Conservation (phyloP, 2,888 invertebrate genomes). For the Epinotia demarniana region DNA sequence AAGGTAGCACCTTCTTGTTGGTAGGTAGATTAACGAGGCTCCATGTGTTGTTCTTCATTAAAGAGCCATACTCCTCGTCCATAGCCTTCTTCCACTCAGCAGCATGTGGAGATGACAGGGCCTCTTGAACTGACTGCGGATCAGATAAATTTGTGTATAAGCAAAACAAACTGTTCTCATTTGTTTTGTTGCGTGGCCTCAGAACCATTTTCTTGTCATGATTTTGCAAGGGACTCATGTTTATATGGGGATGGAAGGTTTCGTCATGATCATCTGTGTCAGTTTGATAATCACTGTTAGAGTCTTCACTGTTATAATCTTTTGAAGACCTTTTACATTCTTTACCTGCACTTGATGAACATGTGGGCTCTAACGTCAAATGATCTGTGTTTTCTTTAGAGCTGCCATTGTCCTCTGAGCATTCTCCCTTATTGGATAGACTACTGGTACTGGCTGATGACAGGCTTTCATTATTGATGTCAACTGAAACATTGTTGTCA, state of each 20-base stretch:
- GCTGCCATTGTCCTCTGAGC: neutral
- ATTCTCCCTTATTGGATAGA: neutral
- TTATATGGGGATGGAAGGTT: conserved; percentile 3
- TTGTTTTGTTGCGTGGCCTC: neutral
- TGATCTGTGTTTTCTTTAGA: neutral
- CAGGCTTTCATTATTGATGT: neutral
- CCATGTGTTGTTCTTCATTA: conserved; percentile 46
- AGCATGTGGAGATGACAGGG: conserved; percentile 1
- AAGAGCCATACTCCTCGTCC: conserved; percentile 50
- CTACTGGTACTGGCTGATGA: neutral
- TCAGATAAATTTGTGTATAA: conserved; percentile 12
- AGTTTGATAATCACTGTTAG: conserved; percentile 7
- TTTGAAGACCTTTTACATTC: neutral
- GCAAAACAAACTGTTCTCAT: conserved; percentile 3
- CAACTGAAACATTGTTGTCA: conserved; percentile 10
- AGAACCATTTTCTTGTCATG: neutral
- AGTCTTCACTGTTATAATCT: neutral
- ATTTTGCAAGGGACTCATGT: neutral
- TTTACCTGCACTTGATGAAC: neutral
- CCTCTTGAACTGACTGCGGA: conserved; percentile 31
- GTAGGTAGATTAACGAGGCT: conserved; percentile 47
- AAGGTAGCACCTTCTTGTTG: conserved; percentile 46
- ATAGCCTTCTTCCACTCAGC: conserved; percentile 50
- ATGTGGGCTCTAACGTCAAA: neutral
- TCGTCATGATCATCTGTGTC: conserved; percentile 9